A percentile compares a stretch with the other conserved stretches of the same genome.
Evolutionary conservation across 2,888 invertebrate genomes (phyloP).

Genomic region (Eupithecia subfuscata): DNA sequence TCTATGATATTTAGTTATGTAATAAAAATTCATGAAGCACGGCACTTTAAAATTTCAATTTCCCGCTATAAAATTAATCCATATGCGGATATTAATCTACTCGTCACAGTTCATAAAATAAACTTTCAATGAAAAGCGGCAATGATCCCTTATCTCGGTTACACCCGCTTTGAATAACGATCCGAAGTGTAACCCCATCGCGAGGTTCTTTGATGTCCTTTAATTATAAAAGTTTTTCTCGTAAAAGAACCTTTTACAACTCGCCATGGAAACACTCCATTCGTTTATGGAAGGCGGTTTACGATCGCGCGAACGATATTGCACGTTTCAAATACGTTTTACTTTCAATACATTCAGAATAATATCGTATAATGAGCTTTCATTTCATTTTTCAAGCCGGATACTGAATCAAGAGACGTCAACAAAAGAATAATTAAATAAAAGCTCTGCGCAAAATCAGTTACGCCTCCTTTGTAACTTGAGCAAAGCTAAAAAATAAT

Average conservation of each 20-base stretch:
- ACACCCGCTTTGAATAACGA: constrained; percentile 80
- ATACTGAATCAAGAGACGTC: constrained; percentile 6
- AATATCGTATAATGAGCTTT: constrained; percentile 28
- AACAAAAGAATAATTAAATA: constrained; percentile 20
- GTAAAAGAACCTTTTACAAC: constrained; percentile 70
- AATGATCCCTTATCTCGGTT: constrained; percentile 78
- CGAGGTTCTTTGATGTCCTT: constrained; percentile 80
- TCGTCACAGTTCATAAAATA: constrained; percentile 75
- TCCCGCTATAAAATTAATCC: constrained; percentile 26
- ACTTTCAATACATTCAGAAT: constrained; percentile 30
- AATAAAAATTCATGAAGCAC: background rate
- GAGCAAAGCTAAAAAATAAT: constrained; percentile 39
- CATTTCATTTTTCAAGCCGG: constrained; percentile 27
- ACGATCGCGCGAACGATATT: constrained; percentile 44
- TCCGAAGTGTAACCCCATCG: constrained; percentile 80
- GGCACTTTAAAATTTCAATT: constrained; percentile 24
- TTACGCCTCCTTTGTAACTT: constrained; percentile 35
- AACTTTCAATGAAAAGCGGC: constrained; percentile 72
- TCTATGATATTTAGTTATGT: background rate
- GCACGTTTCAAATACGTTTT: constrained; percentile 28
- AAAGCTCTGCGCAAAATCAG: constrained; percentile 23
- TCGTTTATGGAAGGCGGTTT: constrained; percentile 48
- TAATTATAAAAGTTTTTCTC: constrained; percentile 82
- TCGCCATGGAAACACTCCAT: constrained; percentile 55
- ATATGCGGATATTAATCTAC: constrained; percentile 56